Base-by-base conservation (phyloP, 92 coral and sea anemone genomes). In the Hydrozoanthus gracilis region DNA sequence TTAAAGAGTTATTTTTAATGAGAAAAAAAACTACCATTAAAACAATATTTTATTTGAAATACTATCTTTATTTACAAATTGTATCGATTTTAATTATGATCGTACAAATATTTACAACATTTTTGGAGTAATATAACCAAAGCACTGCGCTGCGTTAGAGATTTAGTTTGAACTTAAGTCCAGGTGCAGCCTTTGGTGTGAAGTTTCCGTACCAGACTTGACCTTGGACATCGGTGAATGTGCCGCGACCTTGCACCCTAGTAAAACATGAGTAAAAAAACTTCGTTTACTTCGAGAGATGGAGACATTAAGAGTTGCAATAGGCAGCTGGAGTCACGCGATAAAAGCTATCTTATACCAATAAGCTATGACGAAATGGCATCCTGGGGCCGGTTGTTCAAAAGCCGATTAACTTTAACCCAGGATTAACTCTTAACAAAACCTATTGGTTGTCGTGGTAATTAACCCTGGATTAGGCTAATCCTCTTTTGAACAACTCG, bases 201-300 rank as follows among this genome's bases (percentile, higher is more conserved):
- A 96, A 96, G 75, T 89, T 93, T 4, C 99, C 99, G 70, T 90
- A 82, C 99, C 99, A 96, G 3, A 93, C 94, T 89, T 96, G 98
- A 3, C 91, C 89, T 71, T 93, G 90, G 51, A 91, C 93, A 76
- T 96, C 99, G 5, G 98, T 96, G 66, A 95, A 96, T 73, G 90
- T 92, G 56, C 98, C 96, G 13, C 93, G 93, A 11, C 99, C 99
- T 62, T 93, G 92, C 60, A 95, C 88, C 84, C 98, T 94, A 64
- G 15, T 2, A 5, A 66, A 62, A 9, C 64, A 20, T 12, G 3
- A 66, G 27, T 50, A 51, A 3, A 8, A 20, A 44, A 15, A 62
- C 64, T 51, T 13, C 39, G 39, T 27, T 27, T 27, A 27, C 39
- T 27, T 27, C 39, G 2, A 27, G 39, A 27, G 39, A 27, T 27